These are phyloP conservation scores for Panopea generosa DNA, from an alignment of 2,888 invertebrate genomes.

Conservation along the genomic window DNA sequence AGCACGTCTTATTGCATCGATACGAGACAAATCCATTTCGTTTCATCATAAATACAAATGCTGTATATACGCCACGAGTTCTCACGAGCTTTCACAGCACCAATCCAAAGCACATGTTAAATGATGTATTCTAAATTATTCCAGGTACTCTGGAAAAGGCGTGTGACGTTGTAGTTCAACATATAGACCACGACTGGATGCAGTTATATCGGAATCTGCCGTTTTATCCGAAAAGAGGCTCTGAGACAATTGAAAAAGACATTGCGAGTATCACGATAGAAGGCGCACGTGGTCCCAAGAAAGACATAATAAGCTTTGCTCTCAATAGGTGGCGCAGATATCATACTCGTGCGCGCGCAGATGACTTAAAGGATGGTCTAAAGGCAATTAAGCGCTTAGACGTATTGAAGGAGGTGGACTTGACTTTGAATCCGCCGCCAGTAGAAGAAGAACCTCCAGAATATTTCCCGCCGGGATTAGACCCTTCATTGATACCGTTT, in stretches of 20 bases:
- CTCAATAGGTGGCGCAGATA: constrained; percentile 79
- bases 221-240: constrained; percentile 79
- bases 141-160: constrained; percentile 77
- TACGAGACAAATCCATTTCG: too few relatives aligned
- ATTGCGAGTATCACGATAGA: constrained; percentile 70
- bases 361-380: constrained; percentile 74
- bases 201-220: constrained; percentile 78
- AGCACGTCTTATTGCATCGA: too few relatives aligned
- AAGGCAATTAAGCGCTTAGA: constrained; percentile 71
- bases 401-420: constrained; percentile 66
- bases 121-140: too few relatives aligned
- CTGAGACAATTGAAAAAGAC: constrained; percentile 78
- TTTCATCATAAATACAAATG: too few relatives aligned
- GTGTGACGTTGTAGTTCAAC: constrained; percentile 68
- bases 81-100: too few relatives aligned
- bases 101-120: too few relatives aligned
- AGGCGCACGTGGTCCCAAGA: constrained; percentile 66
- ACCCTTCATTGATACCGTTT: constrained; percentile 76
- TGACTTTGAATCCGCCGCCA: constrained; percentile 70
- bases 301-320: constrained; percentile 61
- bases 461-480: constrained; percentile 69
- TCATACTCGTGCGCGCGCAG: constrained; percentile 78
- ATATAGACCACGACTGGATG: constrained; percentile 79
- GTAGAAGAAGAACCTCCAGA: constrained; percentile 66
- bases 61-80: too few relatives aligned